Evolutionary conservation across 2,113 vertebrate genomes (phyloP), one percentile per base, ranked within the genome.

Genomic region (Amphilophus citrinellus): DNA sequence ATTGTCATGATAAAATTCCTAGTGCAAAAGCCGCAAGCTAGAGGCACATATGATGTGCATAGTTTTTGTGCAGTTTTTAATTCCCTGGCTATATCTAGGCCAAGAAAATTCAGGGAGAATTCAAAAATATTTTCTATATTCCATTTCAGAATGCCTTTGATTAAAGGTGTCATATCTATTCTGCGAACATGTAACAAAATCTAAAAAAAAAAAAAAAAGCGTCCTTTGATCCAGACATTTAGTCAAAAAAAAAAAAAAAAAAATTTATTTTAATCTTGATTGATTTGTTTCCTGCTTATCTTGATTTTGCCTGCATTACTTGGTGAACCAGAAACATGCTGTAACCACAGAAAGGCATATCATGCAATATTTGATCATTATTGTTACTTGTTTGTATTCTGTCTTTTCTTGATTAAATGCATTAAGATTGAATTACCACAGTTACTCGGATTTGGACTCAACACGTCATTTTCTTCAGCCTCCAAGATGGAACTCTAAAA

Each of bases 1-100:
- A 86, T 91, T 90, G 83, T 93, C 59, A 85, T 78, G 81, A 85
- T 81, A 85, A 86, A 61, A 89, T 87, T 89, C 80, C 22, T 18
- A 62, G 58, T 79, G 80, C 62, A 66, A 18, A 78, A 80, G 27
- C 30, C 68, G 58, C 75, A 13, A 53, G 59, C 65, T 84, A 83
- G 63, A 82, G 56, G 58, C 83, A 81, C 78, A 81, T 76, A 58
- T 59, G 62, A 58, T 81, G 80, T 79, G 53, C 30, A 10, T 79
- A 39, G 22, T 59, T 84, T 84, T 82, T 3, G 61, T 71, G 63
- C 56, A 53, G 83, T 59, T 30, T 39, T 76, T 76, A 61, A 61
- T 63, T 30, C 15, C 57, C 14, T 24, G 1, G 15, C 47, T n/a
- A 58, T 11, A 68, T 85, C 7, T 8, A 60, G 14, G 50, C 57